Evolutionary conservation across 2,797 vertebrate species (phyloP), one percentile per base, ranked within the genome.

Genomic region (Periophthalmus magnuspinnatus): DNA sequence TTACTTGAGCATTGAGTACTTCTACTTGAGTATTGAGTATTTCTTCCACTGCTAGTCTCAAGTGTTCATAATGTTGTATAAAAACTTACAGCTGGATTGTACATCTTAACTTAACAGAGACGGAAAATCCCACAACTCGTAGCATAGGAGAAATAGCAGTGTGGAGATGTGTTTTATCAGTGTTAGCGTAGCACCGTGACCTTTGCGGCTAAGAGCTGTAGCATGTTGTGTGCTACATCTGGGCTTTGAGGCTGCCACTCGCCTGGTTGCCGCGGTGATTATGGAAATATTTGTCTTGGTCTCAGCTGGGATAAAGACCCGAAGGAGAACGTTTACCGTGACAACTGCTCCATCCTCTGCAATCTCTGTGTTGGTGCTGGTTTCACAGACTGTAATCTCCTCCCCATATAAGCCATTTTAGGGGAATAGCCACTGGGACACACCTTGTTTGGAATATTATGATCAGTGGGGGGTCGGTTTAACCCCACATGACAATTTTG

Each of bases 181-280:
- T 50, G 71, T 84, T 84, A 78, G 84, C 86, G 76, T 67, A 86
- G 84, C 82, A 77, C 81, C 71, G 69, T 90, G 90, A 92, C 90
- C 91, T 91, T 92, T 89, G 81, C 71, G 14, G 76, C 81, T 82
- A 81, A 89, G 78, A 91, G 85, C 89, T 87, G 69, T 80, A 86
- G 90, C 85, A 85, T 88, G 87, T 82, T 84, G 82, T 78, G 76
- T 56, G 80, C 78, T 82, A 72, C 81, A 81, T 83, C 76, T 77
- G 81, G 78, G 85, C 77, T 86, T 72, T 75, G 69, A 50, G 74
- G 67, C 76, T 78, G 72, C 71, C 71, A 83, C 79, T 82, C 75
- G 45, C 68, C 5, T 54, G 63, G 73, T 73, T 83, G 79, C 83
- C 71, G 62, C 59, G 28, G 80, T 74, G 76, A 86, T 90, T 86